Evolutionary conservation across 2,797 vertebrate species (phyloP), one percentile per base, ranked within the genome.

Genomic region (Acanthiza pusilla): DNA sequence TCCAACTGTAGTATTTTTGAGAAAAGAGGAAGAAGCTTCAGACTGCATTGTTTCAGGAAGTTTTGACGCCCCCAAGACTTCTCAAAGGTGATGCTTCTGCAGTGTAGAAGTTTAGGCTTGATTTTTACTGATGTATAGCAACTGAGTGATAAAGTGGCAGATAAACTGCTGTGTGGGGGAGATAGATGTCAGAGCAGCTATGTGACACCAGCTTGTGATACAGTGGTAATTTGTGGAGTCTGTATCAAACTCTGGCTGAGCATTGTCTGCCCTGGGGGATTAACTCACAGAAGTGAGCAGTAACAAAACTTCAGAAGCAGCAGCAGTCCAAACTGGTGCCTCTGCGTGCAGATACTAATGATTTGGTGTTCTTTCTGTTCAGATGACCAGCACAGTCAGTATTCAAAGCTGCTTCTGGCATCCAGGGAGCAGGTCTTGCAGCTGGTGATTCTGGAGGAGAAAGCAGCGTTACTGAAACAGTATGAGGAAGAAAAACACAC

Each of bases 381-480:
- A 99, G 99, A 99, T 96, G 97, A 98, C 57, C 97, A 98, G 78
- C 98, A 99, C 53, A 98, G 98, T 90, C 98, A 98, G 27, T 99
- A 99, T 97, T 99, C 99, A 67, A 99, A 99, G 97, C 97, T 99
- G 93, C 98, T 99, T 93, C 97, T 99, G 97, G 99, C 99, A 48
- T 99, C 99, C 23, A 98, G 97, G 36, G 96, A 97, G 45, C 99
- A 99, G 96, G 98, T 99, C 87, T 97, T 99, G 94, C 97, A 95
- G 90, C 88, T 97, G 77, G 97, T 99, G 70, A 96, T 99, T 88
- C 95, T 96, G 22, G 99, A 99, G 89, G 99, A 99, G 96, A 99
- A 98, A 85, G 97, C 94, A 0, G 98, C 98, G 1, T 97, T 99
- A 40, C 97, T 98, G 88, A 97, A 94, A 72, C 98, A 99, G 89